Conservation (phyloP, 35 echinoderm and acorn worm genomes). For the Anneissia japonica region DNA sequence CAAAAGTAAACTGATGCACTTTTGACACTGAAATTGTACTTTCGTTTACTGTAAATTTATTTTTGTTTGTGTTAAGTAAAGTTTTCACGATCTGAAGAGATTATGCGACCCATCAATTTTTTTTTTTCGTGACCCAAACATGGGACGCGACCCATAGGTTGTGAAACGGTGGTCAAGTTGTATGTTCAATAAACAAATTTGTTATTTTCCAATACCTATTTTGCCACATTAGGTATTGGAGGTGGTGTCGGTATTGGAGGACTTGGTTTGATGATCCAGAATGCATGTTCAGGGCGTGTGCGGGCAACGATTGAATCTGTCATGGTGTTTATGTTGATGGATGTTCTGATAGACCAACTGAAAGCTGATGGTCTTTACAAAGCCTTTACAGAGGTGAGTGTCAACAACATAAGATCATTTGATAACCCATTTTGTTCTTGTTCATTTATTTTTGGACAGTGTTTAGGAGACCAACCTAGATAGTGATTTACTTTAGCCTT, state of each 20-base stretch:
- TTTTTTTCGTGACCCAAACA: background rate
- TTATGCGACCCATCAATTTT: background rate
- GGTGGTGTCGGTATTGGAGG: conserved; percentile 68
- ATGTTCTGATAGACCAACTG: conserved; percentile 37
- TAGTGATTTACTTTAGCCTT: no score
- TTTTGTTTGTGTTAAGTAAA: no score
- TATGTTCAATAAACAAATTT: background rate
- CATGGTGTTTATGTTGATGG: conserved; percentile 54
- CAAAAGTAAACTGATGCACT: no score
- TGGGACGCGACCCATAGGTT: background rate
- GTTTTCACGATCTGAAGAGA: no score
- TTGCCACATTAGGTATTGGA: conserved; percentile 56
- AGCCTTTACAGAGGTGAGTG: conserved; percentile 61
- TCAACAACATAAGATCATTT: no score
- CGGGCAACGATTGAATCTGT: conserved; percentile 80
- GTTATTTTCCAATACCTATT: conserved; percentile 8
- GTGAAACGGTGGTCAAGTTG: background rate
- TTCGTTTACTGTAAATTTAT: no score
- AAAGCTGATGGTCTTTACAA: conserved; percentile 40
- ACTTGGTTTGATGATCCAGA: conserved; percentile 54
- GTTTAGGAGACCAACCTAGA: no score
- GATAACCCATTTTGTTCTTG: no score
- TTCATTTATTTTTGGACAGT: no score
- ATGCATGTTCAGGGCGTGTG: conserved; percentile 58
- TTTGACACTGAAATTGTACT: no score